Conservation (phyloP, 2,113 vertebrate species). For the Entelurus aequoreus region DNA sequence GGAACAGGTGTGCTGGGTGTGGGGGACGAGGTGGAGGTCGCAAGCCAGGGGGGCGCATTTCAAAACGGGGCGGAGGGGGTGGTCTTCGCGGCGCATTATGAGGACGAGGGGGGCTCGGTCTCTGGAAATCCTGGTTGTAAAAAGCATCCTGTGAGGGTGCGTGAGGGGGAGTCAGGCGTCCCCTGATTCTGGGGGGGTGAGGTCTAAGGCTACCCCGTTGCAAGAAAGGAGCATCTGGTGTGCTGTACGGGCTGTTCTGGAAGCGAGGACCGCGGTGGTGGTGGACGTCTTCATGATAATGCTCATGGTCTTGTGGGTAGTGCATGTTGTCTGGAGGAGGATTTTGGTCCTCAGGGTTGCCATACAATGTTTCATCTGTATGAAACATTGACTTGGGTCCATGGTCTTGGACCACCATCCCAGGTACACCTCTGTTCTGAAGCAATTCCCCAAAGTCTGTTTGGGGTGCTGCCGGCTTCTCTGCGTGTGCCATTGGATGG, state of each 20-base stretch:
- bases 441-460: not conserved
- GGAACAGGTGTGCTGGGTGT: conserved; percentile 42
- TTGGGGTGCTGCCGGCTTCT: conserved; percentile 4
- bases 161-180: conserved; percentile 31
- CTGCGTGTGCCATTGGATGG: conserved; percentile 10
- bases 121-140: conserved; percentile 52
- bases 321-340: conserved; percentile 55
- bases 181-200: conserved; percentile 31
- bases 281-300: conserved; percentile 28
- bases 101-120: conserved; percentile 34
- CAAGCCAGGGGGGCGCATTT: conserved; percentile 40
- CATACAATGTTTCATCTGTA: conserved; percentile 19
- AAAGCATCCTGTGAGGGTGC: conserved; percentile 49
- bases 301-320: conserved; percentile 41
- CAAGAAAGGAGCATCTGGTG: conserved; percentile 23
- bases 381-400: conserved; percentile 53
- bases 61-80: conserved; percentile 24
- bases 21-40: conserved; percentile 42
- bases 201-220: conserved; percentile 34
- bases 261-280: not conserved
- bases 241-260: conserved; percentile 29
- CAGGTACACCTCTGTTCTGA: conserved; percentile 8
- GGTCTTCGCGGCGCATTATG: conserved; percentile 43
- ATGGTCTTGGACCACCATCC: conserved; percentile 62
- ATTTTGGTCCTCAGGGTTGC: conserved; percentile 15